These are phyloP conservation scores for Ctenodactylus gundi DNA, from an alignment of 2,113 vertebrate species.

Conservation along the genomic window DNA sequence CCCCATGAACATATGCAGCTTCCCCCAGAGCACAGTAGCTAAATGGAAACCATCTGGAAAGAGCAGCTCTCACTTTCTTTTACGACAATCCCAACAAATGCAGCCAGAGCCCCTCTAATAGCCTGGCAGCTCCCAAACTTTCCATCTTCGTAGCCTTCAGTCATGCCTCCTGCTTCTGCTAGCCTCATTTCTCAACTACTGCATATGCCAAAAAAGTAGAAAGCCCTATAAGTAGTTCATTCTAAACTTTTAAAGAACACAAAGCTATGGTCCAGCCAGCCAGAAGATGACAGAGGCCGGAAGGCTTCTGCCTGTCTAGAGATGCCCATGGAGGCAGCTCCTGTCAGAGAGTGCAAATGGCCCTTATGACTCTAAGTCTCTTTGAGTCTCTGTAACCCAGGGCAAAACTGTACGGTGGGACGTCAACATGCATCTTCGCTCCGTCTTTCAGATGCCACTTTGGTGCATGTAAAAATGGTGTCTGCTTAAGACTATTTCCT, in stretches of 20 bases:
- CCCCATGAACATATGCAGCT: neutral
- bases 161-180: fast-evolving
- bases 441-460: slow-evolving; percentile 34
- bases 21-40: neutral
- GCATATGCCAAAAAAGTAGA: neutral
- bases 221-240: neutral
- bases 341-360: neutral
- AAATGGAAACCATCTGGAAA: too few species aligned
- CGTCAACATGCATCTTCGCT: neutral
- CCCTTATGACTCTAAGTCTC: slow-evolving; percentile 7
- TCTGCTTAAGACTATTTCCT: neutral
- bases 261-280: neutral
- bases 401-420: neutral
- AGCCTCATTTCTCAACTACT: fast-evolving
- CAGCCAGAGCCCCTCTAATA: fast-evolving
- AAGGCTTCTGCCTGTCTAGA: neutral
- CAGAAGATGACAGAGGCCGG: slow-evolving; percentile 20
- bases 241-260: neutral
- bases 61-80: fast-evolving
- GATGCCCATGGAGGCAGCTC: neutral
- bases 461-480: neutral
- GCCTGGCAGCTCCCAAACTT: fast-evolving
- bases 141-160: neutral
- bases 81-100: too few species aligned
- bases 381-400: neutral